Percentiles rank a stretch among this genome's conserved stretches.
phyloP scores from a whole-genome alignment of 2,113 vertebrate species.

The Panurus biarmicus region DNA sequence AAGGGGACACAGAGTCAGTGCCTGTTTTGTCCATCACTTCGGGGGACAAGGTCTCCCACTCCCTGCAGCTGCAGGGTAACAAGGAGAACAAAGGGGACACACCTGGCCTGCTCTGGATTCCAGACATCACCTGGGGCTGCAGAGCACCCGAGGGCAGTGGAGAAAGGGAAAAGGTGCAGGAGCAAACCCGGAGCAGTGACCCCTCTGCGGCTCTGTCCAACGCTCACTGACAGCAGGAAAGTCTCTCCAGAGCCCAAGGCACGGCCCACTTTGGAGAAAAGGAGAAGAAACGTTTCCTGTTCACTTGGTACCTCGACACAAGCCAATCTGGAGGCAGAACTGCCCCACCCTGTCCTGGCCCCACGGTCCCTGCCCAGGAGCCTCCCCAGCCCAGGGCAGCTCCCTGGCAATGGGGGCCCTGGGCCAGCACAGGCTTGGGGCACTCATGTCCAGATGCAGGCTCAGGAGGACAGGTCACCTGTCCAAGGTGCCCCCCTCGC shows the following conservation, averaged over 20 bases:
- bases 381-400: rapidly evolving
- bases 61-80: background rate
- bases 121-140: background rate
- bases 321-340: rapidly evolving
- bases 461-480: background rate
- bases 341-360: background rate
- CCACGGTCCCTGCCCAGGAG: rapidly evolving
- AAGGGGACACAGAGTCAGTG: rapidly evolving
- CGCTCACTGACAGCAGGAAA: background rate
- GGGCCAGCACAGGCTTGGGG: background rate
- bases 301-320: background rate
- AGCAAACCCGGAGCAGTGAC: background rate
- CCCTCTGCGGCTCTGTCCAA: background rate
- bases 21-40: background rate
- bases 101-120: too few relatives aligned
- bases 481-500: background rate
- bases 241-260: background rate
- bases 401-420: rapidly evolving
- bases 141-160: background rate
- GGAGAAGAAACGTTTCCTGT: background rate
- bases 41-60: too few relatives aligned
- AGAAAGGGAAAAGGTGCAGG: background rate
- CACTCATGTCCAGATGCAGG: too few relatives aligned
- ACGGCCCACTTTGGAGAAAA: background rate
- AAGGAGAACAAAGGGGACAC: background rate